A percentile compares a stretch with the other conserved stretches of the same genome.
phyloP scores from a whole-genome alignment of 1,140 invertebrate genomes.

The Temnothorax longispinosus region DNA sequence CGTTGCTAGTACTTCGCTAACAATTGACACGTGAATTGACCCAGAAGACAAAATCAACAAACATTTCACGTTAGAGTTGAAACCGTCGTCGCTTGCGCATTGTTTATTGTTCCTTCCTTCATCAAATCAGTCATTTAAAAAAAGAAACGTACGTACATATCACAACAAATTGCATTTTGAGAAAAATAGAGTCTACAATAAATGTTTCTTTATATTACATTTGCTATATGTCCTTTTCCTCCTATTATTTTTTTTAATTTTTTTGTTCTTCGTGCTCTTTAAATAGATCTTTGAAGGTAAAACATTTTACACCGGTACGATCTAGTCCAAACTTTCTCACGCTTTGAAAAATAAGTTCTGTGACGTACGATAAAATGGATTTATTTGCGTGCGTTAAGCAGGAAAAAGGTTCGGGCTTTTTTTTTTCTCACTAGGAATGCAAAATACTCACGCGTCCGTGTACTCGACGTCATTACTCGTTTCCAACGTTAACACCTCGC shows the following conservation, averaged over 20 bases:
- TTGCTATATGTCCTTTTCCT: neutral
- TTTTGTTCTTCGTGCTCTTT: neutral
- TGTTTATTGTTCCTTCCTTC: neutral
- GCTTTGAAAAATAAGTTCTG: neutral
- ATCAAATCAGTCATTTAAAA: neutral
- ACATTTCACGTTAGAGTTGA: neutral
- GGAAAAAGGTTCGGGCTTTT: neutral
- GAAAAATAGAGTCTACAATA: neutral
- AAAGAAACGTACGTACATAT: neutral
- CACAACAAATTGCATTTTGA: neutral
- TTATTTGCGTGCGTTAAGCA: neutral
- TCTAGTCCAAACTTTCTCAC: neutral
- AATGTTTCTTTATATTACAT: neutral
- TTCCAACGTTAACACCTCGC: constrained; percentile 63
- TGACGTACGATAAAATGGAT: neutral
- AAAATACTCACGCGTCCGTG: constrained; percentile 64
- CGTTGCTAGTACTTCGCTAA: neutral
- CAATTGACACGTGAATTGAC: neutral
- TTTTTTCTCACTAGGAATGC: neutral
- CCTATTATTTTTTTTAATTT: neutral
- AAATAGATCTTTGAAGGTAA: neutral
- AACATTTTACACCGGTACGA: neutral
- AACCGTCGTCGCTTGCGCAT: neutral
- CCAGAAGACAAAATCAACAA: constrained; percentile 16
- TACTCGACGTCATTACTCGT: constrained; percentile 69